phyloP scores from a whole-genome alignment of 2,888 invertebrate genomes.

The Heteromyza rotundicornis region DNA sequence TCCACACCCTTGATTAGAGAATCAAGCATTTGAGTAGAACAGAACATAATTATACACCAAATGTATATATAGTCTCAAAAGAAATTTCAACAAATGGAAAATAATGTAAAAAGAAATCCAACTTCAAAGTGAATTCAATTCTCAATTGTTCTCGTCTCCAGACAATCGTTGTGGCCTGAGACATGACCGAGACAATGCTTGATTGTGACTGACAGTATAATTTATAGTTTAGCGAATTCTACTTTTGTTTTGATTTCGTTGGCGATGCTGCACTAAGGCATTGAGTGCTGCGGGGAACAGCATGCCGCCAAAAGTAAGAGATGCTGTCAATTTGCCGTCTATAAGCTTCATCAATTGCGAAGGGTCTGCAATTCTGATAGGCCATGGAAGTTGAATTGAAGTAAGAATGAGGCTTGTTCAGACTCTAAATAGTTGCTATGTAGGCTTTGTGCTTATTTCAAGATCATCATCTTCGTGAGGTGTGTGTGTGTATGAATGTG shows the following conservation, averaged over 20 bases:
- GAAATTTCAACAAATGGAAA: too few relatives aligned
- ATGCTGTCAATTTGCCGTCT: neutral
- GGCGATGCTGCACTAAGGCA: too few relatives aligned
- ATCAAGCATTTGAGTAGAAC: neutral
- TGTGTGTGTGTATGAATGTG: too few relatives aligned
- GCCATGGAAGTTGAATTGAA: too few relatives aligned
- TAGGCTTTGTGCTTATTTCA: too few relatives aligned
- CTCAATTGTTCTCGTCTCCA: neutral
- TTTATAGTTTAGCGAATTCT: conserved; percentile 40
- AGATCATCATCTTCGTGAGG: too few relatives aligned
- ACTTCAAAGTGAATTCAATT: conserved; percentile 2
- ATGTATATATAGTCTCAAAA: neutral
- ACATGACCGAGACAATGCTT: conserved; percentile 32
- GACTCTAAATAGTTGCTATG: neutral
- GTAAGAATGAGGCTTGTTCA: too few relatives aligned
- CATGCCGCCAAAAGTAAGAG: neutral
- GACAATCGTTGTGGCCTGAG: neutral
- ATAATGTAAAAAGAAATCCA: neutral
- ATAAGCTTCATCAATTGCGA: conserved; percentile 2
- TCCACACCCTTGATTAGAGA: neutral
- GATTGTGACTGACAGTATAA: conserved; percentile 43
- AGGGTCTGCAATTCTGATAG: neutral
- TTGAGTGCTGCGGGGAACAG: neutral
- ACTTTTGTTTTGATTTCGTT: conserved; percentile 13
- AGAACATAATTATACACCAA: neutral